phyloP scores from a whole-genome alignment of 53 echinoderm and acorn worm species.

The Antedon mediterranea region DNA sequence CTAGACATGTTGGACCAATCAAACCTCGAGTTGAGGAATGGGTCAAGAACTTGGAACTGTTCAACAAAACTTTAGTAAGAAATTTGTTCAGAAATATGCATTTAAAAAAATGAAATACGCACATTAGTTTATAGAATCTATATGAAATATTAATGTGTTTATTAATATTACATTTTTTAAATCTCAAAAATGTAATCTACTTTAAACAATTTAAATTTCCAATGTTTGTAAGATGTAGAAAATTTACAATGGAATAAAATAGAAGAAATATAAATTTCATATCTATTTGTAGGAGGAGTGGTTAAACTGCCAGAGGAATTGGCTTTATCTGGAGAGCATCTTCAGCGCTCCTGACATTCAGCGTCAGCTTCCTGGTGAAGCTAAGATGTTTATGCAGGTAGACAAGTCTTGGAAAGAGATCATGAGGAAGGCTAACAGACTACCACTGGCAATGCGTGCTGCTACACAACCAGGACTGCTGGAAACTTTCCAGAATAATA shows the following conservation, averaged over 20 bases:
- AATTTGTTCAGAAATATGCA: too few relatives aligned
- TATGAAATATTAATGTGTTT: too few relatives aligned
- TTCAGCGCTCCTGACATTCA: slow-evolving; percentile 99
- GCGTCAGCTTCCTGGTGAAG: slow-evolving; percentile 92
- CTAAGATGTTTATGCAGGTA: slow-evolving; percentile 99
- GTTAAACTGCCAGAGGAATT: slow-evolving; percentile 90
- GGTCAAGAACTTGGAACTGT: slow-evolving; percentile 80
- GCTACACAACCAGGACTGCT: slow-evolving; percentile 80
- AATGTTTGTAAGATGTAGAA: too few relatives aligned
- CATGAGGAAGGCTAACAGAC: slow-evolving; percentile 88
- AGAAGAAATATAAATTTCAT: too few relatives aligned
- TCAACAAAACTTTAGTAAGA: slow-evolving; percentile 74
- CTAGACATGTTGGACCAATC: slow-evolving; percentile 92
- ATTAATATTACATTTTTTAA: too few relatives aligned
- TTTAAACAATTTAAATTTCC: too few relatives aligned
- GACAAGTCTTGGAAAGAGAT: slow-evolving; percentile 99
- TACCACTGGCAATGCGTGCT: slow-evolving; percentile 72
- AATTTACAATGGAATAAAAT: too few relatives aligned
- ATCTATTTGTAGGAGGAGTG: slow-evolving; percentile 99
- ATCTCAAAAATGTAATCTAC: too few relatives aligned
- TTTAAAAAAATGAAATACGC: too few relatives aligned
- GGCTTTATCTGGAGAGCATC: slow-evolving; percentile 98
- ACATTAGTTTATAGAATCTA: too few relatives aligned
- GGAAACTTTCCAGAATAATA: slow-evolving; percentile 97
- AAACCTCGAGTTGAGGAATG: slow-evolving; percentile 94